Evolutionary conservation across 2,113 vertebrate species (phyloP), one percentile per base, ranked within the genome.

Genomic region (Numida meleagris): DNA sequence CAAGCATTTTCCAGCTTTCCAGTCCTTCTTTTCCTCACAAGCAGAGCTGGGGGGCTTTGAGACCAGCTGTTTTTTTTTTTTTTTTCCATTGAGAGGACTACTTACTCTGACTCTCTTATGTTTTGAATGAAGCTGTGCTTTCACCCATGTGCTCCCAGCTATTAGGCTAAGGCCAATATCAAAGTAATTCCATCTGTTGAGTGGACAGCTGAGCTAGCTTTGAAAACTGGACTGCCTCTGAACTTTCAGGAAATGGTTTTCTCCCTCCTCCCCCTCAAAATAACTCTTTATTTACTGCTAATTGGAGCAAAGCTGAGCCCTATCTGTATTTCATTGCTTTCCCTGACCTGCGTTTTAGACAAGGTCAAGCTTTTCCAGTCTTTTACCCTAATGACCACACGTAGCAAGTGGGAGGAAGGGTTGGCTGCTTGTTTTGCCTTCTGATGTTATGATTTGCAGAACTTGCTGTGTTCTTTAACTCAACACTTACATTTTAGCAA

Each of bases 21-120:
- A n/a, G 31, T 14, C 33, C 55, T 50, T 57, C 46, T 70, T 72
- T 70, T 82, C 36, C 57, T 75, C 23, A 12, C 13, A 9, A 25
- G 36, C 83, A 38, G 14, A 21, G 19, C 1, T 42, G 29, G 9
- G 10, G 12, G 1, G 12, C 71, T 84, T 80, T 62, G 34, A 89
- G 81, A 50, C 11, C 14, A 24, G 6, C 45, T 63, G 13, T 77
- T 70, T 46, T 55, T 33, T 53, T 53, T 10, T 17, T 16, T 53
- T 43, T 43, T 31, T 53, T 29, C 16, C 3, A 1, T 40, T 0
- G 0, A 43, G 29, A 6, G 27, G 11, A 5, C 57, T 58, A 3
- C 46, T 73, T 55, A 34, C n/a, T 66, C 61, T 61, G 45, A 13
- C 24, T 34, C 19, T 91, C 27, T 21, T 43, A 0, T 9, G 1